These are phyloP conservation scores for Trogon melanurus DNA, from an alignment of 2,113 vertebrate species.

Conservation along the genomic window DNA sequence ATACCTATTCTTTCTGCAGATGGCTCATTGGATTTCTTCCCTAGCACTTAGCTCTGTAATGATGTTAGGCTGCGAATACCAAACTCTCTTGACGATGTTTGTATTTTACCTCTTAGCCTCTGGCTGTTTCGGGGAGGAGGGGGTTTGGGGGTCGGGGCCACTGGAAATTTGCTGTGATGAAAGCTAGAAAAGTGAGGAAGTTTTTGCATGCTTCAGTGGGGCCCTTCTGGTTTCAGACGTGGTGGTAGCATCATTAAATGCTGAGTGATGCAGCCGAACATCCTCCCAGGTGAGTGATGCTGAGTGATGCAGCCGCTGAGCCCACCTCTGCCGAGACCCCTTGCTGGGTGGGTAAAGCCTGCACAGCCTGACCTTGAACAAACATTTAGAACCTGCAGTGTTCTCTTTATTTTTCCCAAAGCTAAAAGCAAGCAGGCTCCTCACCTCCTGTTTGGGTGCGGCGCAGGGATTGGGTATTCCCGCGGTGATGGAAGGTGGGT, in stretches of 20 bases:
- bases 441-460: rapidly evolving
- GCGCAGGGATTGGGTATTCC: rapidly evolving
- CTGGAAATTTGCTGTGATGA: not conserved
- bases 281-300: not conserved
- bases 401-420: not conserved
- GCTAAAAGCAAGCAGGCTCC: not conserved
- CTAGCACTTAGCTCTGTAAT: not conserved
- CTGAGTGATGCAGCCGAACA: rapidly evolving
- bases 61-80: not conserved
- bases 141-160: not conserved
- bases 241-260: rapidly evolving
- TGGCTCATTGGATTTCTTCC: not conserved
- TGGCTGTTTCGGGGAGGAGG: not conserved
- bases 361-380: not conserved
- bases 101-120: not conserved
- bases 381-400: not conserved
- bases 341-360: not conserved
- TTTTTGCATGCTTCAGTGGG: rapidly evolving
- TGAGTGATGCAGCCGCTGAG: not conserved
- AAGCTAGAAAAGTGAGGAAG: not conserved
- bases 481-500: rapidly evolving
- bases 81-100: not conserved
- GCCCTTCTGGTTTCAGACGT: rapidly evolving
- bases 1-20: not conserved
- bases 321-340: not conserved